A percentile compares a stretch with the other conserved stretches of the same genome.
Evolutionary conservation across 2,797 vertebrate genomes (phyloP).

Genomic region (Protosalanx chinensis): DNA sequence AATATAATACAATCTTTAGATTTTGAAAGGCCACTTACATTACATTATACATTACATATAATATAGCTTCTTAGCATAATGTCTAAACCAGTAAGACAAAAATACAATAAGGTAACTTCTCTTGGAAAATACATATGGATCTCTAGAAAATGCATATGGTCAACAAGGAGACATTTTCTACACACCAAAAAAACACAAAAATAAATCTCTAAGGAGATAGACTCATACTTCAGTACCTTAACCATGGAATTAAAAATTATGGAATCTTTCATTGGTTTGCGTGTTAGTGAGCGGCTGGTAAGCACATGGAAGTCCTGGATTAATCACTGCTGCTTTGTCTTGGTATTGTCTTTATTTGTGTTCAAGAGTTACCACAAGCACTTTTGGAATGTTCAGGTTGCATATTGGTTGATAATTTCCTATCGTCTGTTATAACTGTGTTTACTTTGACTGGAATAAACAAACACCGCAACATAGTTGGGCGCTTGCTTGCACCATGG

Average conservation of each 20-base stretch:
- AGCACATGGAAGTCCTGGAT: background rate
- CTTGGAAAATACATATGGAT: slow-evolving; percentile 59
- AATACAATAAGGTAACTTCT: slow-evolving; percentile 58
- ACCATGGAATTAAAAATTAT: background rate
- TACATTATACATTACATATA: slow-evolving; percentile 74
- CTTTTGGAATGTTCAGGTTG: slow-evolving; percentile 48
- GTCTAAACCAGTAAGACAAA: slow-evolving; percentile 79
- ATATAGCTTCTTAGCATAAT: slow-evolving; percentile 61
- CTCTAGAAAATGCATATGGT: slow-evolving; percentile 50
- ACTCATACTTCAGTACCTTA: background rate
- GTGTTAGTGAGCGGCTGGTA: background rate
- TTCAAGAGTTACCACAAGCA: slow-evolving; percentile 10
- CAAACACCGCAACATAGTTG: slow-evolving; percentile 69
- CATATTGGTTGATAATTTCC: slow-evolving; percentile 59
- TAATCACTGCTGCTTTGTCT: slow-evolving; percentile 53
- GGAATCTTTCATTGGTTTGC: background rate
- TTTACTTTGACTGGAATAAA: slow-evolving; percentile 76
- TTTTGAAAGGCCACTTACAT: slow-evolving; percentile 64
- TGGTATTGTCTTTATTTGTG: slow-evolving; percentile 50
- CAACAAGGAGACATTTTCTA: slow-evolving; percentile 44
- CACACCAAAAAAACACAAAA: slow-evolving; percentile 60
- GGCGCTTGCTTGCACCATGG: slow-evolving; percentile 61
- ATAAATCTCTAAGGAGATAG: slow-evolving; percentile 2
- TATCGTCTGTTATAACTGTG: slow-evolving; percentile 62
- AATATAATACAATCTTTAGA: slow-evolving; percentile 73